Percentiles rank a stretch among this genome's conserved stretches.
phyloP scores from a whole-genome alignment of 2,113 vertebrate genomes.

The Cynoglossus semilaevis region DNA sequence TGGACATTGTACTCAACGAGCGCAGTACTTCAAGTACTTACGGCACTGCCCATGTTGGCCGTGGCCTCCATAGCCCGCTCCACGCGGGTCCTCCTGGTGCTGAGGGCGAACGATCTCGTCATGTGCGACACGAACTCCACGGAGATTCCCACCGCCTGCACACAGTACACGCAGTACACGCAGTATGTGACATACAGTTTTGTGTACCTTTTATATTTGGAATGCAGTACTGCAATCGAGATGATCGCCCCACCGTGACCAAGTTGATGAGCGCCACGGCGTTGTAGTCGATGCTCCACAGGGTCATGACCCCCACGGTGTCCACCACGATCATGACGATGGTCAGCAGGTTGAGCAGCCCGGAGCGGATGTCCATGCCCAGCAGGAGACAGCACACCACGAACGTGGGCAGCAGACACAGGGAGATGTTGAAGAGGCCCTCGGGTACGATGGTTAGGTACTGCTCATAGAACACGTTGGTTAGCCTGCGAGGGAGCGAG shows the following conservation, averaged over 20 bases:
- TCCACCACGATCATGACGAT: constrained; percentile 90
- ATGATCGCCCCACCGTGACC: constrained; percentile 80
- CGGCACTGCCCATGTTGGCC: constrained; percentile 89
- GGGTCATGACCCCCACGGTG: constrained; percentile 87
- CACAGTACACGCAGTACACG: too few species aligned
- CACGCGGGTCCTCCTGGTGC: constrained; percentile 71
- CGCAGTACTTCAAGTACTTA: too few species aligned
- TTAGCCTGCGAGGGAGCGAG: constrained; percentile 74
- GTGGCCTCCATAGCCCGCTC: constrained; percentile 85
- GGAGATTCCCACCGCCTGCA: constrained; percentile 90
- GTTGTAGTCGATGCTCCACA: constrained; percentile 88
- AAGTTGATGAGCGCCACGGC: constrained; percentile 93
- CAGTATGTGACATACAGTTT: too few species aligned
- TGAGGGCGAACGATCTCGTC: constrained; percentile 88
- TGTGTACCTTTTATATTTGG: too few species aligned
- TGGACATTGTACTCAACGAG: too few species aligned
- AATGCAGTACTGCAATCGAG: too few species aligned
- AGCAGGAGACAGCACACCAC: constrained; percentile 88
- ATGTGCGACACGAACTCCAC: constrained; percentile 98
- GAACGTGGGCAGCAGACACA: constrained; percentile 92
- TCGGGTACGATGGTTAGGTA: constrained; percentile 84
- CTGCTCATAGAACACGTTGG: constrained; percentile 92
- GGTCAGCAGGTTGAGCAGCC: constrained; percentile 86
- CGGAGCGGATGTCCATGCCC: constrained; percentile 87
- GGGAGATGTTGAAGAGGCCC: constrained; percentile 79